Base-by-base conservation (phyloP, 2,888 invertebrate species). In the Melinaea menophilus region DNA sequence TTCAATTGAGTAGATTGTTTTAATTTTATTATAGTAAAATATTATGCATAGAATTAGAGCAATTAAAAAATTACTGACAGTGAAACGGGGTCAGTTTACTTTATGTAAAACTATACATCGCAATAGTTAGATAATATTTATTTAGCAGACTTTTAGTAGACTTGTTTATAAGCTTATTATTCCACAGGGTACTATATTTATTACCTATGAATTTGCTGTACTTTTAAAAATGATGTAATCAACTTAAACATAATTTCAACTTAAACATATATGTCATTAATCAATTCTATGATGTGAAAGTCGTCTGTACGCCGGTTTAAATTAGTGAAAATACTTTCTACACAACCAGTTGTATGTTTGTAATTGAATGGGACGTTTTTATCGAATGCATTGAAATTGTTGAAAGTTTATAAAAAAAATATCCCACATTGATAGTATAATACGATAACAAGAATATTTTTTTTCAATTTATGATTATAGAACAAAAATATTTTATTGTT, bases 251-350 rank as follows among this genome's bases (percentile, higher is more conserved):
- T 48, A 22, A 5, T 11, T 51, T 51, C n/a, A 11, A 11, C 31
- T 31, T 51, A 31, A 51, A 51, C 51, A 31, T 7, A 51, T 31
- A 51, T 51, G 51, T 22, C 5, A 51, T 31, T 51, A 51, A 51
- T 51, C 22, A 51, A 51, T 51, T 51, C 51, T 51, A 51, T 51
- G 51, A 51, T 31, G 51, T 51, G 51, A 51, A 51, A 51, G 51
- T 51, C 31, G 51, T 31, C 5, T 51, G 31, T 51, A 7, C 31
- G 51, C 51, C 51, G 11, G 51, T 51, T 46, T 31, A 22, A 7
- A 11, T 51, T 31, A 51, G 48, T 48, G 51, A 51, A 51, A 51
- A 51, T 31, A 51, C 51, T 51, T 51, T 51, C 51, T 51, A 51
- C n/a, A 51, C 31, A 51, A 51, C 51, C 51, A n/a, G 51, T 51